Conservation (phyloP, 2,888 invertebrate species). For the Caenorhabditis uteleia region DNA sequence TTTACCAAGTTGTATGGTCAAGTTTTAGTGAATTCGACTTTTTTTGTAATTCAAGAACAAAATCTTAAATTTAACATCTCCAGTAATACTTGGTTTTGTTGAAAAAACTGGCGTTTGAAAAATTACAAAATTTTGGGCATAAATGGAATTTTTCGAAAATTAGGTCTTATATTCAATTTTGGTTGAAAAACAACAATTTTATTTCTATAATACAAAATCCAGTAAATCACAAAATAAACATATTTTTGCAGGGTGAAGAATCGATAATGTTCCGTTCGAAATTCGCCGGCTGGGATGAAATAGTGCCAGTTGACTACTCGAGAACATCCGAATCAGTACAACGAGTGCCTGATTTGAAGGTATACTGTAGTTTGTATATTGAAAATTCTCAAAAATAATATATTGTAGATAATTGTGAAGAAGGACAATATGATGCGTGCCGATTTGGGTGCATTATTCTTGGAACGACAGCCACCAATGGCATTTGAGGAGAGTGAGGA, state of each 20-base stretch:
- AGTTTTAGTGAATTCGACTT: too few relatives aligned
- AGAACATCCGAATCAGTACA: slow-evolving; percentile 95
- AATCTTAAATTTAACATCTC: too few relatives aligned
- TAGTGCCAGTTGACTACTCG: slow-evolving; percentile 97
- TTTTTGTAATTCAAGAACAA: too few relatives aligned
- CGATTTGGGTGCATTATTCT: slow-evolving; percentile 92
- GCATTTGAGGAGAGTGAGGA: slow-evolving; percentile 63
- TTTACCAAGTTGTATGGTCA: too few relatives aligned
- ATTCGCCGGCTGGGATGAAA: slow-evolving; percentile 97
- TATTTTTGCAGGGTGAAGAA: slow-evolving; percentile 71
- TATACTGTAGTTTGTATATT: slow-evolving; percentile 13
- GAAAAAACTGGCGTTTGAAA: neutral
- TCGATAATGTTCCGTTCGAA: slow-evolving; percentile 87
- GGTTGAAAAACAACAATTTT: neutral
- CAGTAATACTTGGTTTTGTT: too few relatives aligned
- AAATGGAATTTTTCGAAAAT: neutral
- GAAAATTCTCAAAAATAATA: neutral
- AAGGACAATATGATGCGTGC: slow-evolving; percentile 76
- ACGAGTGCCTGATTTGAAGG: slow-evolving; percentile 90
- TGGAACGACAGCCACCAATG: slow-evolving; percentile 90
- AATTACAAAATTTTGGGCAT: neutral
- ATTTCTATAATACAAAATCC: too few relatives aligned
- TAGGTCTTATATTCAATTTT: neutral
- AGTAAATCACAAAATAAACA: too few relatives aligned
- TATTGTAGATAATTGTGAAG: slow-evolving; percentile 76